phyloP scores from a whole-genome alignment of 1,140 invertebrate genomes.

The Kradibia gibbosae region DNA sequence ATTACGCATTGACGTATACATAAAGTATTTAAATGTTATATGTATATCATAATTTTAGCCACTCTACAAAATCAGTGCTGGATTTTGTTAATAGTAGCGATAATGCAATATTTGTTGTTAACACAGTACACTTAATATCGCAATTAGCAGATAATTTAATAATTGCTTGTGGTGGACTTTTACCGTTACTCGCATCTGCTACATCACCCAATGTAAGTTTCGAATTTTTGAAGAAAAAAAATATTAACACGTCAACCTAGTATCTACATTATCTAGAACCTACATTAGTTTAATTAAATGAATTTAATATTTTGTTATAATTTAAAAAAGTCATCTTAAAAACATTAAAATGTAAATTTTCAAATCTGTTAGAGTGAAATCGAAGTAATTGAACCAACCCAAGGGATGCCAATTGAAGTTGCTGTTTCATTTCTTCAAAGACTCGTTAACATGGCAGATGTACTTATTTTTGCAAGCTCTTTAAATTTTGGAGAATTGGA shows the following conservation, averaged over 20 bases:
- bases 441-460: slow-evolving; percentile 98
- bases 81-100: slow-evolving; percentile 98
- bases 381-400: slow-evolving; percentile 97
- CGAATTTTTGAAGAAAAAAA: background rate
- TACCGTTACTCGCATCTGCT: slow-evolving; percentile 96
- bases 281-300: no score
- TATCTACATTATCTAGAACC: no score
- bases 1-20: background rate
- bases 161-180: slow-evolving; percentile 97
- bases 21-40: no score
- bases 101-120: slow-evolving; percentile 99
- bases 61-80: slow-evolving; percentile 96
- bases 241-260: no score
- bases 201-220: slow-evolving; percentile 96
- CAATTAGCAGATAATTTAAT: slow-evolving; percentile 99
- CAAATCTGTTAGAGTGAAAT: slow-evolving; percentile 87
- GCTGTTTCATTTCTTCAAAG: slow-evolving; percentile 97
- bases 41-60: slow-evolving; percentile 77
- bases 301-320: no score
- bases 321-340: no score
- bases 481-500: slow-evolving; percentile 98
- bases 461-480: slow-evolving; percentile 97
- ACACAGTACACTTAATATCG: slow-evolving; percentile 98
- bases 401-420: slow-evolving; percentile 98
- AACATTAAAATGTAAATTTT: slow-evolving; percentile 29